A percentile compares a stretch with the other conserved stretches of the same genome.
phyloP scores from a whole-genome alignment of 2,888 invertebrate genomes.

The Eilema griseolum region DNA sequence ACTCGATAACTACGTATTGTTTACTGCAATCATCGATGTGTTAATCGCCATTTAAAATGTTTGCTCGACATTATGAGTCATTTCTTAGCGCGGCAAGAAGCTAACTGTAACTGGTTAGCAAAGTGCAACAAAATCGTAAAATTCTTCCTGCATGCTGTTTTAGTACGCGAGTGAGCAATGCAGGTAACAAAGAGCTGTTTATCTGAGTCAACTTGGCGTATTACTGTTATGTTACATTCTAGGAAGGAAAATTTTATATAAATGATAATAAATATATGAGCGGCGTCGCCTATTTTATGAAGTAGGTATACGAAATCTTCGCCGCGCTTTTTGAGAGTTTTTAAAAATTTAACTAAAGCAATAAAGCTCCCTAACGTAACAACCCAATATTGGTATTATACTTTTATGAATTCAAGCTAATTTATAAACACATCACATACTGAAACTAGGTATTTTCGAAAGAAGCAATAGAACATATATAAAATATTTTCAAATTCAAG shows the following conservation, averaged over 20 bases:
- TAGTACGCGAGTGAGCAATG: conserved; percentile 10
- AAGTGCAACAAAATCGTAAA: conserved; percentile 35
- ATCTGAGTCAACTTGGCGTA: conserved; percentile 18
- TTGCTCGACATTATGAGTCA: conserved; percentile 35
- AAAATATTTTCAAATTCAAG: neutral
- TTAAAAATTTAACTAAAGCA: neutral
- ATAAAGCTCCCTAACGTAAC: neutral
- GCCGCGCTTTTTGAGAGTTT: neutral
- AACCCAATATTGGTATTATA: too few relatives aligned
- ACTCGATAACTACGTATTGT: conserved; percentile 54
- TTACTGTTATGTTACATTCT: conserved; percentile 18
- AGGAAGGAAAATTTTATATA: conserved; percentile 10
- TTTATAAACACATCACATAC: neutral
- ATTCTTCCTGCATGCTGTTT: conserved; percentile 19
- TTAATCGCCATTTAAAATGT: conserved; percentile 48
- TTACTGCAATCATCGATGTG: conserved; percentile 50
- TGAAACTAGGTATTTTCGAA: neutral
- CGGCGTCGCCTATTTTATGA: neutral
- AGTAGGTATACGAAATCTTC: neutral
- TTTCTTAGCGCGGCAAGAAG: conserved; percentile 23
- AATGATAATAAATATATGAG: conserved; percentile 2
- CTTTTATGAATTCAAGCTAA: neutral
- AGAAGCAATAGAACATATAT: neutral
- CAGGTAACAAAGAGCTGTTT: conserved; percentile 16
- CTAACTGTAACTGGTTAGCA: conserved; percentile 23